Base-by-base conservation (phyloP, 2,888 invertebrate species). In the Caenorhabditis uteleia region DNA sequence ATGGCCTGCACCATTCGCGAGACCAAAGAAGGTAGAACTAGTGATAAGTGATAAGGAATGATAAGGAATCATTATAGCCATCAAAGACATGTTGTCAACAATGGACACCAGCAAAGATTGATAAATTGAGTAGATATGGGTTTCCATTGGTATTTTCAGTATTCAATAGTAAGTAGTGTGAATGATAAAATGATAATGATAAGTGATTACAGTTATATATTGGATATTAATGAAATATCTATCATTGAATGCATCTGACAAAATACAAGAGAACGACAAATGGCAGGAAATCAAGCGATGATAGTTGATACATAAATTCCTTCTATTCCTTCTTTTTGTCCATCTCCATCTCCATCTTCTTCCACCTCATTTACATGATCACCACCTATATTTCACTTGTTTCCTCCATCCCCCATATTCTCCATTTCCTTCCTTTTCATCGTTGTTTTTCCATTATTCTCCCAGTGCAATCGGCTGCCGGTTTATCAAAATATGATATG, bases 51-150 rank as follows among this genome's bases (percentile, higher is more conserved):
- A 33, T 16, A 14, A 33, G 33, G 16, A 21, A 39, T 18, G 23
- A 3, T 4, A 5, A 44, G 26, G 8, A 29, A 44, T 12, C 14
- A 12, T 29, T 68, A 21, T 38, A 72, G 72, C 59, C 73, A 18
- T 58, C 68, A n/a, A 64, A 66, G 43, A 59, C 70, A 1, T 73
- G 69, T 40, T 74, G 69, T 27, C 68, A 69, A 47, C 53, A 59
- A 38, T 67, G 66, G 85, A 93, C 93, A 82, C 94, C 94, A 61
- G 94, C 94, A 85, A 95, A 94, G 87, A 97, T 97, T 86, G 97
- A 97, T 89, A 95, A 95, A 87, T 95, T 95, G 86, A 95, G 95
- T 68, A 90, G 97, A 84, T 93, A 95, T 86, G 91, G 95, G 83
- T 98, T 98, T 86, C 97, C 97, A 10, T 44, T 77, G 2, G 42